Evolutionary conservation across 2,888 invertebrate genomes (phyloP).

Genomic region (Cephus rjabovi): DNA sequence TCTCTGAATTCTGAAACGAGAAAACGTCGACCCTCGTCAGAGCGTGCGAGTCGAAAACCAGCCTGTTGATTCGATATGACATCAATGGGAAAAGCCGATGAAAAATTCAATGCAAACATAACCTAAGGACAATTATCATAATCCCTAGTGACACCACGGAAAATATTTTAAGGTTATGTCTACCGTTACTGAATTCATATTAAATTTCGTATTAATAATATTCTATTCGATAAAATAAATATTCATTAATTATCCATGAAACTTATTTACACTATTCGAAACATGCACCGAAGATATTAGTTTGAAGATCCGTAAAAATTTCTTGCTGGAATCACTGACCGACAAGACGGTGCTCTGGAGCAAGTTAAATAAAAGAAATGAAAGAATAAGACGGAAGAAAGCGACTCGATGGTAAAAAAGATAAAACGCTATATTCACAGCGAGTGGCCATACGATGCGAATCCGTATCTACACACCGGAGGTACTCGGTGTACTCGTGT

Average conservation of each 20-base stretch:
- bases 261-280: too few relatives aligned
- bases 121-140: neutral
- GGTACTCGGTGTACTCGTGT: neutral
- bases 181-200: too few relatives aligned
- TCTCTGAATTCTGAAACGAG: constrained; percentile 80
- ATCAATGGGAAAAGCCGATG: constrained; percentile 9
- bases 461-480: neutral
- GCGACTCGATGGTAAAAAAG: neutral
- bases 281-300: too few relatives aligned
- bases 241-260: too few relatives aligned
- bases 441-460: neutral
- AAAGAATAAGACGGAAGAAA: neutral
- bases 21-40: constrained; percentile 1
- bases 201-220: too few relatives aligned
- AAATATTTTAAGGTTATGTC: too few relatives aligned
- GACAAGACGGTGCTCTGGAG: neutral
- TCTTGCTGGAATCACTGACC: neutral
- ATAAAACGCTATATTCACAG: neutral
- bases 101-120: constrained; percentile 11
- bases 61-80: neutral
- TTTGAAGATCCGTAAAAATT: neutral
- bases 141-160: too few relatives aligned
- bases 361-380: neutral
- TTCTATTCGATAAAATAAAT: too few relatives aligned
- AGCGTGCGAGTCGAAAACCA: neutral